A percentile compares a stretch with the other conserved stretches of the same genome.
Evolutionary conservation across 1,140 invertebrate species (phyloP).

Genomic region (Drosophila yakuba): DNA sequence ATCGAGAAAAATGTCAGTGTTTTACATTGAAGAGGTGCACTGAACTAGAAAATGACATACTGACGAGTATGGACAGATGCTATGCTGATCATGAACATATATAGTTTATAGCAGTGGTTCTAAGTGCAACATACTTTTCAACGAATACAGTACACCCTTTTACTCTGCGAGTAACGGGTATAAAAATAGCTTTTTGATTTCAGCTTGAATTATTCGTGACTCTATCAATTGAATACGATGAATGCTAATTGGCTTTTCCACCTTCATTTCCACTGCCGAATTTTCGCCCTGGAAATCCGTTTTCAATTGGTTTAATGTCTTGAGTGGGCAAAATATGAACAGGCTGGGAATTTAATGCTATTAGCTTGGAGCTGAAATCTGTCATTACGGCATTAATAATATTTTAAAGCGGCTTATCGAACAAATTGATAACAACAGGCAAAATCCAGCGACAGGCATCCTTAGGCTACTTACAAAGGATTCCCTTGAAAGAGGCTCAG

Average conservation of each 20-base stretch:
- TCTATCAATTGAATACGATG: not conserved
- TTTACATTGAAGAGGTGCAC: not conserved
- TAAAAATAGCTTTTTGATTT: not conserved
- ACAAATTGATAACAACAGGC: conserved; percentile 53
- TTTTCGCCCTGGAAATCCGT: conserved; percentile 5
- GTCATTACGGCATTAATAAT: conserved; percentile 62
- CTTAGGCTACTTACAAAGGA: conserved; percentile 17
- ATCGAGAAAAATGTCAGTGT: not conserved
- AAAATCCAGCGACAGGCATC: conserved; percentile 17
- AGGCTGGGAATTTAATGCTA: conserved; percentile 23
- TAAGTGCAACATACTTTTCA: too few relatives aligned
- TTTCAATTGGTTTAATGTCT: conserved; percentile 25
- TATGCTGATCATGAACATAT: too few relatives aligned
- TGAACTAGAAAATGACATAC: not conserved
- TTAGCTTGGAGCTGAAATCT: conserved; percentile 39
- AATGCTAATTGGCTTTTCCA: conserved; percentile 18
- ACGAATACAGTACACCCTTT: too few relatives aligned
- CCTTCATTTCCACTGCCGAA: too few relatives aligned
- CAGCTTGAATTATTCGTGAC: not conserved
- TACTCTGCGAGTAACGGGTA: too few relatives aligned
- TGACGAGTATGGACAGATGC: too few relatives aligned
- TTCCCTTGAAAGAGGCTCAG: conserved; percentile 24
- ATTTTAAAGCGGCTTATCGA: conserved; percentile 66
- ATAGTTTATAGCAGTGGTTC: too few relatives aligned
- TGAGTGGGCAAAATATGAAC: conserved; percentile 5